Conservation (phyloP, 2,888 invertebrate genomes). For the Herminia tarsipennalis region DNA sequence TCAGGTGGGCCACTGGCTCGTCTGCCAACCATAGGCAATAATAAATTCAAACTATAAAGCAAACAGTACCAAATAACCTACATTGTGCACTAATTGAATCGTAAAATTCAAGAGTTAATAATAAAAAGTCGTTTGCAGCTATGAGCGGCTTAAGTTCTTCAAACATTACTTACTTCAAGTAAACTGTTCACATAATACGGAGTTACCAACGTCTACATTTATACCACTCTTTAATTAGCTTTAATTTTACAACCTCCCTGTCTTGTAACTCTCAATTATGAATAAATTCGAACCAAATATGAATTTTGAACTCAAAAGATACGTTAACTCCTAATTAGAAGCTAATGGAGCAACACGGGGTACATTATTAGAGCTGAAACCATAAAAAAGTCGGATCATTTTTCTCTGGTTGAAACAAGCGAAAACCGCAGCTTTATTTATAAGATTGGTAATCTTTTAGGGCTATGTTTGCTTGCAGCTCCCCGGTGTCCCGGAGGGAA, state of each 20-base stretch:
- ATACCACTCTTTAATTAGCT: slow-evolving; percentile 33
- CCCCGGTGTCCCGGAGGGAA: slow-evolving; percentile 46
- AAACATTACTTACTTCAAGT: background rate
- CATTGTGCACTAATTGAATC: background rate
- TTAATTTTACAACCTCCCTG: slow-evolving; percentile 25
- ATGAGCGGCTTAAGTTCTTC: background rate
- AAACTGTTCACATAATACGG: background rate
- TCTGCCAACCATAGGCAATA: too few species aligned
- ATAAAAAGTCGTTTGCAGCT: slow-evolving; percentile 1
- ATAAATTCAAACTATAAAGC: too few species aligned
- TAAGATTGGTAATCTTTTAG: slow-evolving; percentile 19
- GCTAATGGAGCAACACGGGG: slow-evolving; percentile 59
- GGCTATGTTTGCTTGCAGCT: slow-evolving; percentile 28
- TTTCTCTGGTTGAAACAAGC: slow-evolving; percentile 36
- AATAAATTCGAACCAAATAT: slow-evolving; percentile 40
- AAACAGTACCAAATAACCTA: background rate
- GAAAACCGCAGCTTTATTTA: slow-evolving; percentile 29
- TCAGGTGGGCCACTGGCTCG: too few species aligned
- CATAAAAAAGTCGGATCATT: slow-evolving; percentile 59
- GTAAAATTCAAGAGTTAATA: background rate
- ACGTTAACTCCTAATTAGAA: slow-evolving; percentile 56
- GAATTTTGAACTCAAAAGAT: slow-evolving; percentile 48
- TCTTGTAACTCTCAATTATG: slow-evolving; percentile 41
- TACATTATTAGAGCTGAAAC: slow-evolving; percentile 53
- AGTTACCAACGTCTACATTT: background rate